These are phyloP conservation scores for Zonotrichia leucophrys DNA, from an alignment of 2,113 vertebrate genomes.

Conservation along the genomic window DNA sequence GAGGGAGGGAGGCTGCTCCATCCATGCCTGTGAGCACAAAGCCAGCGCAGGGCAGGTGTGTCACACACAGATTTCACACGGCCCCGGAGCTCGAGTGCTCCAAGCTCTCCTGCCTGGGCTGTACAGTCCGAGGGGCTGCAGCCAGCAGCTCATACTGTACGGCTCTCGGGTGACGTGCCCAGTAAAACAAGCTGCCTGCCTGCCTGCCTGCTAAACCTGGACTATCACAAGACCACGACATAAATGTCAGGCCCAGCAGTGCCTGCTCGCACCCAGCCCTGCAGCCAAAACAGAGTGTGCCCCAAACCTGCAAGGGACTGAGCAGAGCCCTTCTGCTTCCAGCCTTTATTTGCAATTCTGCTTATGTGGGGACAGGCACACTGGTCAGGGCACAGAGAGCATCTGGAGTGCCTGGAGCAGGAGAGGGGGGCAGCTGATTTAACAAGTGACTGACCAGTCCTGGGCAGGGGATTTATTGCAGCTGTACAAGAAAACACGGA, in stretches of 20 bases:
- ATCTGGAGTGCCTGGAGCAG: rapidly evolving
- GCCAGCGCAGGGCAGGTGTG: neutral
- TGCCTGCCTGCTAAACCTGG: slow-evolving; percentile 26
- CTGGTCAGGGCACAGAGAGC: rapidly evolving
- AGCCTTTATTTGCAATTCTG: rapidly evolving
- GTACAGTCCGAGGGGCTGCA: neutral
- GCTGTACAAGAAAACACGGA: neutral
- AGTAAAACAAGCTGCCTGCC: neutral
- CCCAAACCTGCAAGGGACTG: rapidly evolving
- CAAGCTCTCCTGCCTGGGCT: rapidly evolving
- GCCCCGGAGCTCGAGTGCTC: rapidly evolving
- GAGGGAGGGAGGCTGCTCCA: neutral
- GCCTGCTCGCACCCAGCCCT: neutral
- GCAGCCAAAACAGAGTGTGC: neutral
- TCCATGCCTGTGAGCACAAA: neutral
- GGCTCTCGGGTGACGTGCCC: neutral
- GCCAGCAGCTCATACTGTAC: neutral
- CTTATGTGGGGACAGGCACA: rapidly evolving
- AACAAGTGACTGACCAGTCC: neutral
- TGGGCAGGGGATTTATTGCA: neutral
- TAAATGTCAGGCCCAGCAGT: neutral
- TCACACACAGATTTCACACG: rapidly evolving
- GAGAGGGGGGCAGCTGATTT: neutral
- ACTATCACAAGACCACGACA: neutral
- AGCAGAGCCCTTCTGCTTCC: neutral